Evolutionary conservation across 2,888 invertebrate species (phyloP).

Genomic region (Drosophila trichaetosa): DNA sequence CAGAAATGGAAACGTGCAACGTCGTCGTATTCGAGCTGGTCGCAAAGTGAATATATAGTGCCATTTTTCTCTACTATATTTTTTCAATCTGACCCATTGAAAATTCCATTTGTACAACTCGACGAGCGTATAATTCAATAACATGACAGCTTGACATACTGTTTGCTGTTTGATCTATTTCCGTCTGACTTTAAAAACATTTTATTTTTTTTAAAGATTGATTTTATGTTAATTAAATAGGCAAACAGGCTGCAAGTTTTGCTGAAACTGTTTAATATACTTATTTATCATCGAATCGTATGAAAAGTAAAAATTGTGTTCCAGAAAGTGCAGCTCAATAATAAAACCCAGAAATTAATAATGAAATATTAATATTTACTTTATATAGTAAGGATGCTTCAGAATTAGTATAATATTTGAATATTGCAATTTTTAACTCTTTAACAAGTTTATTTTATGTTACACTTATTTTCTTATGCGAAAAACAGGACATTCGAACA

Average conservation of each 20-base stretch:
- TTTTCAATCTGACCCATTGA: background rate
- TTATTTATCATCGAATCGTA: background rate
- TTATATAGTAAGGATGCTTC: background rate
- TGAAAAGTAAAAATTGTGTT: background rate
- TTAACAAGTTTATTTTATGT: background rate
- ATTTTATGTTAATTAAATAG: background rate
- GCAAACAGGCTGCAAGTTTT: background rate
- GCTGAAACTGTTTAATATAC: background rate
- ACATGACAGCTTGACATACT: slow-evolving; percentile 33
- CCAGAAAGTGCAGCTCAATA: background rate
- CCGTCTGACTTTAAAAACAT: background rate
- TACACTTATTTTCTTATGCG: background rate
- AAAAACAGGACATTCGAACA: background rate
- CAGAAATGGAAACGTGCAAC: slow-evolving; percentile 71
- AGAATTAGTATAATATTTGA: background rate
- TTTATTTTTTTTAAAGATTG: background rate
- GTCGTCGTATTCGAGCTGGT: slow-evolving; percentile 47
- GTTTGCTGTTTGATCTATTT: slow-evolving; percentile 2
- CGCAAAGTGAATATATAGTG: slow-evolving; percentile 40
- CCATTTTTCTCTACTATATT: slow-evolving; percentile 23
- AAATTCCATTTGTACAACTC: slow-evolving; percentile 30
- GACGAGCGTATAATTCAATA: slow-evolving; percentile 38
- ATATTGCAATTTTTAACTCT: background rate
- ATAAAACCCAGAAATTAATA: background rate
- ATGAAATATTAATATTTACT: background rate